phyloP scores from a whole-genome alignment of 2,113 vertebrate genomes.

The Paracyprichromis sp. region DNA sequence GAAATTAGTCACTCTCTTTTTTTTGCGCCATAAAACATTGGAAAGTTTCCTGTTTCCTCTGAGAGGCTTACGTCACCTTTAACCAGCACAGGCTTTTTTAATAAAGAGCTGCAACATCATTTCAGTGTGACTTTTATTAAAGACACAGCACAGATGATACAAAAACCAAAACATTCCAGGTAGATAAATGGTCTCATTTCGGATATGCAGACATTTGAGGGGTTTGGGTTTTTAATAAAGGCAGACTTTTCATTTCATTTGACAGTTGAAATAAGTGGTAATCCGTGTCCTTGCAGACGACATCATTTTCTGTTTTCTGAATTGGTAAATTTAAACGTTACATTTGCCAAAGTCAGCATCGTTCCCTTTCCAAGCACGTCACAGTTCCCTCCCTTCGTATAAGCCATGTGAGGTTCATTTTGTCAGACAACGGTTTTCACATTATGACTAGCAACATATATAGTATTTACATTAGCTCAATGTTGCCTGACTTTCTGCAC shows the following conservation, averaged over 20 bases:
- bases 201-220: not conserved
- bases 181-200: not conserved
- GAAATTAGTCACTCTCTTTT: not conserved
- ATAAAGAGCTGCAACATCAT: not conserved
- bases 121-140: slow-evolving; percentile 41
- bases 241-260: not conserved
- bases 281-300: not conserved
- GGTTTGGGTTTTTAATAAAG: not conserved
- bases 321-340: not conserved
- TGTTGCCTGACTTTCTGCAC: not conserved
- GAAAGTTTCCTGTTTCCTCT: not conserved
- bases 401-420: slow-evolving; percentile 29
- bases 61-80: not conserved
- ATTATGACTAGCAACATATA: not conserved
- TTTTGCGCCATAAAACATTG: not conserved
- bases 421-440: slow-evolving; percentile 20
- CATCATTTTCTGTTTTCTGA: not conserved
- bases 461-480: slow-evolving; percentile 1
- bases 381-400: slow-evolving; percentile 8
- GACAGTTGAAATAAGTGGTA: not conserved
- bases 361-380: not conserved
- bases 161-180: not conserved
- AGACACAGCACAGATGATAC: slow-evolving; percentile 4
- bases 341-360: not conserved
- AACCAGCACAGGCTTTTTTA: not conserved